Evolutionary conservation across 1,140 invertebrate genomes (phyloP), one percentile per base, ranked within the genome.

Genomic region (Ceratosolen solmsi): DNA sequence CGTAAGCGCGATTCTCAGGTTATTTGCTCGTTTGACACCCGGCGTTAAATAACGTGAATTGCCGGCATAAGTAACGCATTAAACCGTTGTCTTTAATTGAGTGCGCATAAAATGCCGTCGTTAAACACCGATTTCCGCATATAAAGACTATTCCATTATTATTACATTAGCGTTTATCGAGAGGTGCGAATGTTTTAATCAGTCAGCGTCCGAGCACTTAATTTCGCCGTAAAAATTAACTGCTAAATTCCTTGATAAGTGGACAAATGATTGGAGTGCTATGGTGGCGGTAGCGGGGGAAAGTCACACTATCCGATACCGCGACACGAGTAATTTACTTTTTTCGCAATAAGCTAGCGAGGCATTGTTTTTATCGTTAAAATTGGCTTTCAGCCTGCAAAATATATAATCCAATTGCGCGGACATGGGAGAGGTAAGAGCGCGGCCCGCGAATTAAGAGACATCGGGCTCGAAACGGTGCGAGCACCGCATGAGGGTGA

Each of bases 21-120:
- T 70, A 79, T 79, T 72, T 46, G 65, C 68, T 58, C 78, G 25
- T 79, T 79, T 60, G 79, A 73, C 38, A 11, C 30, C 20, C 22
- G 13, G 27, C 49, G 49, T 38, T 72, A 33, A 73, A 30, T 54
- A 54, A 25, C 30, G 60, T 25, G 60, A 51, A 78, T 78, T n/a
- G 38, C n/a, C 68, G 36, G 49, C 17, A 30, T 9, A 51, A 73
- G 49, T 73, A 73, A 73, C 0, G 71, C 49, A 51, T 73, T 51
- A 73, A 72, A 9, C 71, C 46, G 5, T 22, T 56, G 71, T 73
- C 46, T 73, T 54, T 54, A 73, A 68, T 68, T 68, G 63, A 68
- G 33, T 63, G 15, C 2, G 36, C 33, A 17, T 68, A 68, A 38
- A 68, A 68, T 11, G 17, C 36, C 33, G 22, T 68, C 36, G 63